Evolutionary conservation across 2,113 vertebrate genomes (phyloP).

Genomic region (Triplophysa siluroides): DNA sequence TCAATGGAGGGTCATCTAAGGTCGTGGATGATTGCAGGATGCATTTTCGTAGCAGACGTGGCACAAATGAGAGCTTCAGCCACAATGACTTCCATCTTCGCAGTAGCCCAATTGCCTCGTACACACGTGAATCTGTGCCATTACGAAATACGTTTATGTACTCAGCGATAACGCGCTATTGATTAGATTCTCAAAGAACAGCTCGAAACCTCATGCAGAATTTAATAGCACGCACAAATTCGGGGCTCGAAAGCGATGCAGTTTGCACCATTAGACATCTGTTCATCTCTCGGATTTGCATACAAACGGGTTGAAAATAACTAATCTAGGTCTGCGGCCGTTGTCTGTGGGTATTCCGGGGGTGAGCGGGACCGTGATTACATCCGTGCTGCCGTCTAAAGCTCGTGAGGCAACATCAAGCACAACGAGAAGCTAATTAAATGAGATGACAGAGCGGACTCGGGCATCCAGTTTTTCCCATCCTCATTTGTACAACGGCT

Average conservation of each 20-base stretch:
- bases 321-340: not conserved
- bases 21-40: not conserved
- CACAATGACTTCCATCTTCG: not conserved
- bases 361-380: slow-evolving; percentile 43
- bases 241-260: not conserved
- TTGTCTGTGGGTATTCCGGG: slow-evolving; percentile 22
- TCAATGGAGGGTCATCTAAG: not conserved
- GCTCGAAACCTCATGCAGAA: not conserved
- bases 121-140: slow-evolving; percentile 21
- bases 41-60: no score
- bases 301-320: slow-evolving; percentile 31
- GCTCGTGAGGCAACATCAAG: slow-evolving; percentile 48
- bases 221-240: slow-evolving; percentile 4
- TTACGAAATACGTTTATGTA: slow-evolving; percentile 6
- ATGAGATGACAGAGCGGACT: slow-evolving; percentile 47
- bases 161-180: not conserved
- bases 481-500: slow-evolving; percentile 34
- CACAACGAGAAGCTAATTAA: slow-evolving; percentile 53
- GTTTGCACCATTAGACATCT: slow-evolving; percentile 39
- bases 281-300: slow-evolving; percentile 25
- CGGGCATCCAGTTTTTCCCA: not conserved
- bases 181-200: not conserved
- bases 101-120: not conserved
- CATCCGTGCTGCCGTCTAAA: slow-evolving; percentile 34
- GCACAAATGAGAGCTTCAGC: not conserved